Evolutionary conservation across 2,113 vertebrate genomes (phyloP), one percentile per base, ranked within the genome.

Genomic region (Rhinogobius similis): DNA sequence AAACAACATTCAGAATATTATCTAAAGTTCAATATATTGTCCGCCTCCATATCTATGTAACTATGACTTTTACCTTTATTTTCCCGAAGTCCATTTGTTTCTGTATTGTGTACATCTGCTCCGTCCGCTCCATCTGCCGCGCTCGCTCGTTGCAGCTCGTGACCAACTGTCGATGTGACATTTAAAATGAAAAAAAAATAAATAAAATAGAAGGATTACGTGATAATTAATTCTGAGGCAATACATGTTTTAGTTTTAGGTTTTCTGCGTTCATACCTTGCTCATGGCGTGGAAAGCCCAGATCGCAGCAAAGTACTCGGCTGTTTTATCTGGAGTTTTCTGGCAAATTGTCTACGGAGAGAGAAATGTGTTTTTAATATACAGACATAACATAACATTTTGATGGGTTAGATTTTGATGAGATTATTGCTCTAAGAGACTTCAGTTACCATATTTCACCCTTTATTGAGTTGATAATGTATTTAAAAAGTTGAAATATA

Each of bases 61-160:
- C 24, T 4, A 14, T 13, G 0, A 4, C 12, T 59, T 9, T 76
- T 70, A 98, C 98, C 94, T 99, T 99, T 81, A 96, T 97, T 86
- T 95, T 98, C 2, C 96, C 90, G 4, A 99, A 99, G 18, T 97
- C 96, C 90, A 99, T 94, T 72, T 98, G 98, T 5, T 94, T 96
- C 87, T 98, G 96, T 82, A 99, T 93, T 0, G 92, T 96, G 87
- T 92, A 97, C 96, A 99, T 95, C 93, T 96, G 96, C 84, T 99
- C 98, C 0, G 92, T 98, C 73, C 95, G 93, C 87, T 98, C 97
- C 98, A 99, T 99, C 13, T 88, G 92, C 53, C 92, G 91, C 0
- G 98, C 98, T 0, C 97, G 95, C 0, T 98, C 95, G 0, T 99
- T 98, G 83, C 98, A 99, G 59, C 76, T 91, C 5, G 82, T 92